Conservation (phyloP, 2,888 invertebrate species). For the Digitonthophagus gazella region DNA sequence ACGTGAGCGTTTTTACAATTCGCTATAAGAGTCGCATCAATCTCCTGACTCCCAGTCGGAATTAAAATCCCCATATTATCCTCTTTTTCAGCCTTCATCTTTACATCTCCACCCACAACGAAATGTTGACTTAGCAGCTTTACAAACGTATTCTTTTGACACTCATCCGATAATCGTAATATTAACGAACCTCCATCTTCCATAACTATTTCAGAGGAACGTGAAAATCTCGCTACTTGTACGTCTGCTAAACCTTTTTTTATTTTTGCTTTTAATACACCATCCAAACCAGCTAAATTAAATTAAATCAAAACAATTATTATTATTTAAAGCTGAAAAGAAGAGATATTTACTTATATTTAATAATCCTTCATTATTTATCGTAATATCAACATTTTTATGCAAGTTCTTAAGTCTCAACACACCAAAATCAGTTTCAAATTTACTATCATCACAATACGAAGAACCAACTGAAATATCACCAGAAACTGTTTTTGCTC, state of each 20-base stretch:
- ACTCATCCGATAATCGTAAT: slow-evolving; percentile 42
- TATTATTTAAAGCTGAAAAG: not conserved
- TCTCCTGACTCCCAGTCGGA: slow-evolving; percentile 27
- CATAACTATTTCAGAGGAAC: slow-evolving; percentile 41
- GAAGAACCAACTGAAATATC: slow-evolving; percentile 41
- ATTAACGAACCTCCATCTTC: slow-evolving; percentile 39
- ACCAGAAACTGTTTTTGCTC: slow-evolving; percentile 39
- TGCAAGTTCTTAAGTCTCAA: slow-evolving; percentile 43
- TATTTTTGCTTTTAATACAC: slow-evolving; percentile 41
- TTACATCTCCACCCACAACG: slow-evolving; percentile 32
- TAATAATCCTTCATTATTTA: slow-evolving; percentile 39
- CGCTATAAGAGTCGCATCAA: slow-evolving; percentile 24
- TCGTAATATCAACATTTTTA: slow-evolving; percentile 39
- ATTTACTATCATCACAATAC: slow-evolving; percentile 41
- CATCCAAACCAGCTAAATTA: slow-evolving; percentile 49
- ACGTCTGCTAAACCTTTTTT: slow-evolving; percentile 43
- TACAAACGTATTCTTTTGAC: slow-evolving; percentile 39
- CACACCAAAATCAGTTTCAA: slow-evolving; percentile 40
- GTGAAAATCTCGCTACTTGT: slow-evolving; percentile 43
- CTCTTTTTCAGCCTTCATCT: slow-evolving; percentile 26
- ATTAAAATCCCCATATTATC: slow-evolving; percentile 28
- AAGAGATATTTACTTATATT: slow-evolving; percentile 37
- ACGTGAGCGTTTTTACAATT: slow-evolving; percentile 37
- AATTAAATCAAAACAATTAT: slow-evolving; percentile 29
- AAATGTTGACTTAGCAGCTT: slow-evolving; percentile 31